Base-by-base conservation (phyloP, 1,140 invertebrate species). In the Drosophila tropicalis region DNA sequence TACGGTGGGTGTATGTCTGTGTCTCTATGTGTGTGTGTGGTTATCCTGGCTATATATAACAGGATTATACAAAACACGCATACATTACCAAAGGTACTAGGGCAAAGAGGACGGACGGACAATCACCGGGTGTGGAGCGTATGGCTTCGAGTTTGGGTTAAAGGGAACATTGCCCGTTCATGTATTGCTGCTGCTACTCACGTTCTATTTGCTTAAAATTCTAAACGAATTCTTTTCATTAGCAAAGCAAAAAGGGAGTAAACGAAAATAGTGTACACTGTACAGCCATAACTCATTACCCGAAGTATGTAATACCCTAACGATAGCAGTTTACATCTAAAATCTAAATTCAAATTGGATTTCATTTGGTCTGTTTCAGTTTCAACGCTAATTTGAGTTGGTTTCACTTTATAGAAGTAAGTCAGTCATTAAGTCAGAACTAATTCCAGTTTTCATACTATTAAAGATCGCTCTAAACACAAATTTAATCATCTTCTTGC, bases 161-260 rank as follows among this genome's bases (percentile, higher is more conserved):
- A 22, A 60, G 64, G 22, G 47, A 60, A 47, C 61, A 58, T 62
- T 64, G 22, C 22, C 68, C 66, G 22, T 58, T 70, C 32, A 15
- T 71, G 69, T 57, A 62, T 62, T 79, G 80, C 70, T 75, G 65
- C 84, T 81, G 77, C 84, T 81, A 84, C 80, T 90, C 84, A 90
- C 77, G 84, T 89, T 73, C 84, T 90, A 90, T 89, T 89, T 89
- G 84, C 81, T 89, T 90, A 89, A 79, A 76, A 81, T 89, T 89
- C 85, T 89, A 84, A 89, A 76, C 85, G 84, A 89, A 87, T 89
- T 74, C 80, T 79, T 89, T 89, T 89, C 85, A 89, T 89, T 90
- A 90, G 85, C 72, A 84, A 67, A 64, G 70, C 65, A 62, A 77
- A 73, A 22, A 76, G 70, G 67, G 40, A 40, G 36, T 32, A 34